Conservation (phyloP, 2,797 vertebrate species). For the Hylomyscus alleni region DNA sequence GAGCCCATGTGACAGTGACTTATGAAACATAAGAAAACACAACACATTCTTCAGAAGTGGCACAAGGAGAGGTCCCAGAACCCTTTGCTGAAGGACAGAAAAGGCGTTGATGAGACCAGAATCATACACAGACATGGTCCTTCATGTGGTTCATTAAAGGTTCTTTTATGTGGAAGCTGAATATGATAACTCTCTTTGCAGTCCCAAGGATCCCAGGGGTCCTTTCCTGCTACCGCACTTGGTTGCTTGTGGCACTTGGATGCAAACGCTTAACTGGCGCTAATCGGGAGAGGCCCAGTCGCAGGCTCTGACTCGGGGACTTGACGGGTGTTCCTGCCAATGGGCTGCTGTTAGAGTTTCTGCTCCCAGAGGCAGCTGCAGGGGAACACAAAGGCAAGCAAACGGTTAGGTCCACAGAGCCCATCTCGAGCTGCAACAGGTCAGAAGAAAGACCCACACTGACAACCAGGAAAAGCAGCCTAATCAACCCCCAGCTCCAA, state of each 20-base stretch:
- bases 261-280: constrained; percentile 96
- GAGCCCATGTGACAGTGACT: background rate
- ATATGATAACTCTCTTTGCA: background rate
- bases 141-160: background rate
- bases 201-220: background rate
- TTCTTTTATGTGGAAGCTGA: background rate
- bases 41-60: background rate
- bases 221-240: constrained; percentile 72
- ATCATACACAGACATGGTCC: background rate
- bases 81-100: background rate
- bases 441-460: background rate
- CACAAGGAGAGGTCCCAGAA: background rate
- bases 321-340: constrained; percentile 81
- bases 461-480: background rate
- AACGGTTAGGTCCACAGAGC: background rate
- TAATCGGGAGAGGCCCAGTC: constrained; percentile 95
- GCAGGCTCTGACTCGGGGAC: constrained; percentile 94
- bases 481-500: background rate
- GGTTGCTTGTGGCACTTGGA: constrained; percentile 90
- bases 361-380: constrained; percentile 91
- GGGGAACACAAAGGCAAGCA: constrained; percentile 37
- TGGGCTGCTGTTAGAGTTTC: constrained; percentile 79
- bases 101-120: constrained; percentile 40
- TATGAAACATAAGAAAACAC: background rate
- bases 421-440: background rate